Conservation (phyloP, 2,113 vertebrate species). For the Nansenia antarctica region DNA sequence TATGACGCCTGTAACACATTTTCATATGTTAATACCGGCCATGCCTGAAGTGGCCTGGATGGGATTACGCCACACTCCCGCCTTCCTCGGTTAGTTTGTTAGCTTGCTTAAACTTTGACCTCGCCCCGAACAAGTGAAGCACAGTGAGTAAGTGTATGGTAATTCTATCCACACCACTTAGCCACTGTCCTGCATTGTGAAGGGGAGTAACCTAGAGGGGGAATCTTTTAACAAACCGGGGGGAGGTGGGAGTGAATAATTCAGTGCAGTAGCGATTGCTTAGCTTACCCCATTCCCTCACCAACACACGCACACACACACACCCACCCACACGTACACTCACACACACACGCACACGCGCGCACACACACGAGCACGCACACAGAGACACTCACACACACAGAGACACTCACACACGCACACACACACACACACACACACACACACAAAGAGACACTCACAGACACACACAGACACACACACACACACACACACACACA, state of each 20-base stretch:
- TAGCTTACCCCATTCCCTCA: constrained; percentile 30
- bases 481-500: constrained; percentile 9
- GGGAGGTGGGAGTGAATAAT: constrained; percentile 60
- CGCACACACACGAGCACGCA: neutral
- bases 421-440: neutral
- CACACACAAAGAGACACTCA: neutral
- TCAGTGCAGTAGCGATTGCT: constrained; percentile 35
- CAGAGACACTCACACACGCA: constrained; percentile 21
- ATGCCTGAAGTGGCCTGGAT: constrained; percentile 51
- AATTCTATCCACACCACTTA: constrained; percentile 50
- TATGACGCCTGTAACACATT: constrained; percentile 50
- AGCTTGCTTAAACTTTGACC: constrained; percentile 60
- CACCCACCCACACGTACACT: neutral
- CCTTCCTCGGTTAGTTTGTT: constrained; percentile 50
- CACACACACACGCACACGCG: constrained; percentile 21
- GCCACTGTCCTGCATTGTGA: constrained; percentile 28
- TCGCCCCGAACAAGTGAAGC: constrained; percentile 45
- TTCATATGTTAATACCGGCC: constrained; percentile 58
- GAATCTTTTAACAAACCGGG: constrained; percentile 53
- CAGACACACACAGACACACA: constrained; percentile 13
- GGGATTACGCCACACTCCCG: constrained; percentile 48
- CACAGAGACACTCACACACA: neutral
- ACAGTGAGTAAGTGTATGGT: constrained; percentile 34
- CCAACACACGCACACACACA: constrained; percentile 7
- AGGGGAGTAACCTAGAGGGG: constrained; percentile 35